Conservation (phyloP, 2,797 vertebrate species). For the Oreochromis mossambicus region DNA sequence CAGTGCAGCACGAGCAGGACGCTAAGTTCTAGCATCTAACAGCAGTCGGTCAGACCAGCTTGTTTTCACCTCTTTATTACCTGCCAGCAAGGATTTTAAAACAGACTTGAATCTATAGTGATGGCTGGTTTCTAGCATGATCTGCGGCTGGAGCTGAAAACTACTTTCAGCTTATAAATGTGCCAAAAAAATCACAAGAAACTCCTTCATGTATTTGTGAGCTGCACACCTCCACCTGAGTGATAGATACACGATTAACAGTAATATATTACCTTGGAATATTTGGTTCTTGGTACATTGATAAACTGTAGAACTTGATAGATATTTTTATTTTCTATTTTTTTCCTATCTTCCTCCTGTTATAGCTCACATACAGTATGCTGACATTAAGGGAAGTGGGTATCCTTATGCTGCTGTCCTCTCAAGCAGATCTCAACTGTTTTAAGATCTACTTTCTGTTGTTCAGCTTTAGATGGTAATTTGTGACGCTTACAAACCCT, state of each 20-base stretch:
- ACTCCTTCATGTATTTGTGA: neutral
- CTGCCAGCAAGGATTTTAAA: neutral
- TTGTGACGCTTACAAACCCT: accelerated
- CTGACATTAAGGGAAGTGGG: neutral
- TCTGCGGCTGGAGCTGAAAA: neutral
- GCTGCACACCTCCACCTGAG: neutral
- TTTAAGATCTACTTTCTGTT: neutral
- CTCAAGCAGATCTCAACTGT: neutral
- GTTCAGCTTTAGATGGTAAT: neutral
- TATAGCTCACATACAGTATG: neutral
- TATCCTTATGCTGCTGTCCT: neutral
- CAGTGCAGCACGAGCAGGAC: constrained; percentile 1
- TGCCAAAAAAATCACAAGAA: neutral
- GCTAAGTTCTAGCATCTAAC: neutral
- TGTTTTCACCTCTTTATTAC: neutral
- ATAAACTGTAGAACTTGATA: neutral
- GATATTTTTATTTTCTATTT: neutral
- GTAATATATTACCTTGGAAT: neutral
- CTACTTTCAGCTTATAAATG: neutral
- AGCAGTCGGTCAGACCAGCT: neutral
- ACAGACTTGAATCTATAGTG: neutral
- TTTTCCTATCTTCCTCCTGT: neutral
- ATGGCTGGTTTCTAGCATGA: neutral
- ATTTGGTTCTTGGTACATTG: neutral
- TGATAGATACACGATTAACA: neutral